A percentile compares a stretch with the other conserved stretches of the same genome.
phyloP scores from a whole-genome alignment of 2,888 invertebrate species.

The Malthinus flaveolus region DNA sequence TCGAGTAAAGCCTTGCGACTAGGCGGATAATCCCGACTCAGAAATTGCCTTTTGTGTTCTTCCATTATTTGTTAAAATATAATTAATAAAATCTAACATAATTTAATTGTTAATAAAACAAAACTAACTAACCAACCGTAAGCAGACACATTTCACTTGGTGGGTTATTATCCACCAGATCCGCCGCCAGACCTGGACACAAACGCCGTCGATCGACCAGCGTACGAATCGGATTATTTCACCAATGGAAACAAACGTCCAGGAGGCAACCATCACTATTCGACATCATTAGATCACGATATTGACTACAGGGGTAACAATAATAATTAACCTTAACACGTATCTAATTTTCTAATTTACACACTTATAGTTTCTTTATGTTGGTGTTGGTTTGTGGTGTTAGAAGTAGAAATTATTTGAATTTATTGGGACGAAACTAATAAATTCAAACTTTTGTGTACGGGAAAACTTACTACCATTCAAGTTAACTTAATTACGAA shows the following conservation, averaged over 20 bases:
- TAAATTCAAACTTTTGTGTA: no score
- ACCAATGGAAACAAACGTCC: slow-evolving; percentile 39
- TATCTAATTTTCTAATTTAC: slow-evolving; percentile 1
- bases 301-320: slow-evolving; percentile 36
- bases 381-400: not conserved
- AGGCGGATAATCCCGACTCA: no score
- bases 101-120: not conserved
- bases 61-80: no score
- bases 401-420: no score
- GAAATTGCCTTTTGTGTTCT: no score
- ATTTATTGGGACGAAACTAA: no score
- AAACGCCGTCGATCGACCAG: slow-evolving; percentile 50
- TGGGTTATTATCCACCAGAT: slow-evolving; percentile 52
- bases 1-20: no score
- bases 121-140: slow-evolving; percentile 26
- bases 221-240: slow-evolving; percentile 36
- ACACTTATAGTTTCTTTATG: slow-evolving; percentile 2
- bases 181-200: slow-evolving; percentile 42
- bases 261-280: slow-evolving; percentile 34
- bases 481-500: no score
- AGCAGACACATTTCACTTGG: slow-evolving; percentile 53
- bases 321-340: slow-evolving; percentile 6
- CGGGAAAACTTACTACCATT: no score
- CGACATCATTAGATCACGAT: slow-evolving; percentile 32
- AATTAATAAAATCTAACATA: no score